These are phyloP conservation scores for Euthynnus affinis DNA, from an alignment of 2,797 vertebrate species.

Conservation along the genomic window DNA sequence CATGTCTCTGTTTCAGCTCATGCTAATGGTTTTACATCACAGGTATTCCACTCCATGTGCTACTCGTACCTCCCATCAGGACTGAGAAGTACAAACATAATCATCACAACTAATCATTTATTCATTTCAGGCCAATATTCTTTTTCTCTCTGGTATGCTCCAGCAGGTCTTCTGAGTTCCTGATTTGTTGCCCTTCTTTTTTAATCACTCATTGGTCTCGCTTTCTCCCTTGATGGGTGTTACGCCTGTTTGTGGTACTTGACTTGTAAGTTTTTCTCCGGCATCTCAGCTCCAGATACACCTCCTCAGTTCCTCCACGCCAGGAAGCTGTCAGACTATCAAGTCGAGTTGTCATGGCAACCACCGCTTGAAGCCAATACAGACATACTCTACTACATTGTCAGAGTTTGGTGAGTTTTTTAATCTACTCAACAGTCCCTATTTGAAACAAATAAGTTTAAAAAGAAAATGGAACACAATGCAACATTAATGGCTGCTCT, in stretches of 20 bases:
- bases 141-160: slow-evolving; percentile 16
- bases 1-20: slow-evolving; percentile 56
- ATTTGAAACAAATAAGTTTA: background rate
- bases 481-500: slow-evolving; percentile 12
- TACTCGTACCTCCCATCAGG: background rate
- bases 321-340: slow-evolving; percentile 93
- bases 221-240: slow-evolving; percentile 5
- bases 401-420: slow-evolving; percentile 93
- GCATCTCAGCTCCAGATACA: slow-evolving; percentile 92
- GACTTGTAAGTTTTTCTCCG: slow-evolving; percentile 76
- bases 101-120: slow-evolving; percentile 50
- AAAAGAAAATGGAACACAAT: background rate
- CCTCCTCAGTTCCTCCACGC: slow-evolving; percentile 90
- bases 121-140: slow-evolving; percentile 59
- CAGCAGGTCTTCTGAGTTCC: slow-evolving; percentile 18
- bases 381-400: slow-evolving; percentile 93
- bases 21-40: slow-evolving; percentile 68
- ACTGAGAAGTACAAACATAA: slow-evolving; percentile 21
- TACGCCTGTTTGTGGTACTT: slow-evolving; percentile 33
- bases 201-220: slow-evolving; percentile 26
- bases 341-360: slow-evolving; percentile 94
- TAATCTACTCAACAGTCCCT: slow-evolving; percentile 4
- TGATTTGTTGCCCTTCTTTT: slow-evolving; percentile 29
- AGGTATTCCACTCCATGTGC: slow-evolving; percentile 56
- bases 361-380: slow-evolving; percentile 93